phyloP scores from a whole-genome alignment of 1,140 invertebrate genomes.

The Drosophila erecta region DNA sequence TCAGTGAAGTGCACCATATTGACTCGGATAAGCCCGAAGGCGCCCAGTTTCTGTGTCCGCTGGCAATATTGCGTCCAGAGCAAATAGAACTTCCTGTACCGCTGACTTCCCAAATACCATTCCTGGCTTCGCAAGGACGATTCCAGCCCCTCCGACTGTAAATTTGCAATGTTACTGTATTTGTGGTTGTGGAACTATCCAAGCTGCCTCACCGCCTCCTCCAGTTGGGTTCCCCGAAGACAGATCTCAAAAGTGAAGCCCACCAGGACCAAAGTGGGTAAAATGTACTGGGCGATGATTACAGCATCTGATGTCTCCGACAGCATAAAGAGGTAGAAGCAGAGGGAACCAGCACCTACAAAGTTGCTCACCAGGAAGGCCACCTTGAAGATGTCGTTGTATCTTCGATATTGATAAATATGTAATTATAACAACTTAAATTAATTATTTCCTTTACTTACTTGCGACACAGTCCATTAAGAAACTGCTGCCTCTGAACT shows the following conservation, averaged over 20 bases:
- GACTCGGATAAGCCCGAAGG: slow-evolving; percentile 50
- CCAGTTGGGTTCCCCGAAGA: slow-evolving; percentile 51
- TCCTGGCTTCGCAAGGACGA: slow-evolving; percentile 27
- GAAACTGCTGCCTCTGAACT: slow-evolving; percentile 48
- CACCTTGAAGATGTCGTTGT: slow-evolving; percentile 57
- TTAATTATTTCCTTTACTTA: not conserved
- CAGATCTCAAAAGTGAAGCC: slow-evolving; percentile 56
- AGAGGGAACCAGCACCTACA: slow-evolving; percentile 46
- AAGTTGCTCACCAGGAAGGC: slow-evolving; percentile 46
- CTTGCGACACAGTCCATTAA: slow-evolving; percentile 38
- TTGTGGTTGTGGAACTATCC: too few species aligned
- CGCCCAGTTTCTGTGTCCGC: slow-evolving; percentile 32
- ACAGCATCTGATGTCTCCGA: slow-evolving; percentile 39
- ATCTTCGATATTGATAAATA: slow-evolving; percentile 8
- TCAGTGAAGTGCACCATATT: slow-evolving; percentile 68
- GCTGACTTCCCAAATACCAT: slow-evolving; percentile 48
- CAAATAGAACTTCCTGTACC: slow-evolving; percentile 44
- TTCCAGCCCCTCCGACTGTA: slow-evolving; percentile 36
- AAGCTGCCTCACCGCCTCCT: slow-evolving; percentile 43
- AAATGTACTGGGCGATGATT: slow-evolving; percentile 18
- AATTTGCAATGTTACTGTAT: not conserved
- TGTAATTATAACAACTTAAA: not conserved
- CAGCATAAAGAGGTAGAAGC: slow-evolving; percentile 56
- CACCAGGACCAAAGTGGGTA: slow-evolving; percentile 26
- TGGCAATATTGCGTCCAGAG: slow-evolving; percentile 59